Conservation (phyloP, 1,140 invertebrate species). For the Leptoteleia sp. region DNA sequence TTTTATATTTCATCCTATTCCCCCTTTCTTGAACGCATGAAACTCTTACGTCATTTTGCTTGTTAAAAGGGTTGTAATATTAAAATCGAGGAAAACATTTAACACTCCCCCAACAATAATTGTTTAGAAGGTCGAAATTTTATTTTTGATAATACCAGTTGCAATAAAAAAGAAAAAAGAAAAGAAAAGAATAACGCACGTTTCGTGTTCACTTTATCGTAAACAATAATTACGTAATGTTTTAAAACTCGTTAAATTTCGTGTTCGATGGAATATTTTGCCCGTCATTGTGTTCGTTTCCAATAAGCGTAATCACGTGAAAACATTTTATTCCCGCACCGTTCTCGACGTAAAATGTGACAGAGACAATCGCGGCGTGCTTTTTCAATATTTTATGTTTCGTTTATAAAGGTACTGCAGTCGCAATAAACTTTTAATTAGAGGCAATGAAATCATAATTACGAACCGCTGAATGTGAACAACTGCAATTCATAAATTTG, state of each 20-base stretch:
- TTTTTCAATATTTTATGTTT: too few species aligned
- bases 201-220: background rate
- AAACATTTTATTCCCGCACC: background rate
- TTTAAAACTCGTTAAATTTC: slow-evolving; percentile 17
- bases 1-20: slow-evolving; percentile 21
- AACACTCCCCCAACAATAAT: too few species aligned
- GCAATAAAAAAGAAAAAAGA: background rate
- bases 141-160: slow-evolving; percentile 1
- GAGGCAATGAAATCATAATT: too few species aligned
- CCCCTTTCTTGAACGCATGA: background rate
- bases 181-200: too few species aligned
- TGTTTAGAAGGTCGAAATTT: too few species aligned
- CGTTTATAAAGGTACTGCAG: too few species aligned
- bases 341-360: too few species aligned
- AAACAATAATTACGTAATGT: slow-evolving; percentile 1
- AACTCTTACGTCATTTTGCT: slow-evolving; percentile 12
- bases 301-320: slow-evolving; percentile 29
- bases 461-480: too few species aligned
- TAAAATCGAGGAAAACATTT: slow-evolving; percentile 2
- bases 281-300: slow-evolving; percentile 11
- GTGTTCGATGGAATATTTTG: slow-evolving; percentile 18
- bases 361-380: too few species aligned
- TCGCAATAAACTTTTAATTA: too few species aligned
- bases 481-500: too few species aligned
- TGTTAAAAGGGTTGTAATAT: slow-evolving; percentile 27